phyloP scores from a whole-genome alignment of 2,888 invertebrate species.

The Lepidochitona cinerea region DNA sequence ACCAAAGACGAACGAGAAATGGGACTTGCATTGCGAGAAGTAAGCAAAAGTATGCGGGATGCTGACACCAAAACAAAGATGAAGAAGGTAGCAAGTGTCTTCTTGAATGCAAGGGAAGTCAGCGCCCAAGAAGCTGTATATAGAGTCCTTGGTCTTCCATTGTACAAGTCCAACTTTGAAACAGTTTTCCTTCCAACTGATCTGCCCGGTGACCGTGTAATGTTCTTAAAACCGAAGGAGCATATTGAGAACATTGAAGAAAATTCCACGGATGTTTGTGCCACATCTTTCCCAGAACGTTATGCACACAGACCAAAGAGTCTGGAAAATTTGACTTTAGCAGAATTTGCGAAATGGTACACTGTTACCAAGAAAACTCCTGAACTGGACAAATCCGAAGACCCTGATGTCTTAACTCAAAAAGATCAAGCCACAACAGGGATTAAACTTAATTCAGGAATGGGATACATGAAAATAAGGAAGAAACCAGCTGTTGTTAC shows the following conservation, averaged over 20 bases:
- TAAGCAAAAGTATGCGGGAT: slow-evolving; percentile 20
- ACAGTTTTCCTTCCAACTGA: slow-evolving; percentile 21
- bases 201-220: slow-evolving; percentile 20
- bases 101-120: slow-evolving; percentile 26
- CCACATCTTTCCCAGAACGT: slow-evolving; percentile 28
- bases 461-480: too few species aligned
- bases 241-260: slow-evolving; percentile 22
- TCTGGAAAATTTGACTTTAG: slow-evolving; percentile 25
- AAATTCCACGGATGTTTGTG: slow-evolving; percentile 27
- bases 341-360: too few species aligned
- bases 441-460: too few species aligned
- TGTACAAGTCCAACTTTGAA: slow-evolving; percentile 16
- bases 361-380: too few species aligned
- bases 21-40: slow-evolving; percentile 27
- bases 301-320: slow-evolving; percentile 23
- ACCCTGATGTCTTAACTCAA: too few species aligned
- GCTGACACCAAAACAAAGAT: slow-evolving; percentile 18
- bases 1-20: slow-evolving; percentile 31
- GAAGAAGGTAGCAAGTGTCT: slow-evolving; percentile 16
- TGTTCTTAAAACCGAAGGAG: slow-evolving; percentile 21
- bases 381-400: too few species aligned
- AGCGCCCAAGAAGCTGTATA: slow-evolving; percentile 25
- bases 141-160: background rate
- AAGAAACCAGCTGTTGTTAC: background rate
- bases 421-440: too few species aligned